Conservation (phyloP, 2,113 vertebrate species). For the Tetrao urogallus region DNA sequence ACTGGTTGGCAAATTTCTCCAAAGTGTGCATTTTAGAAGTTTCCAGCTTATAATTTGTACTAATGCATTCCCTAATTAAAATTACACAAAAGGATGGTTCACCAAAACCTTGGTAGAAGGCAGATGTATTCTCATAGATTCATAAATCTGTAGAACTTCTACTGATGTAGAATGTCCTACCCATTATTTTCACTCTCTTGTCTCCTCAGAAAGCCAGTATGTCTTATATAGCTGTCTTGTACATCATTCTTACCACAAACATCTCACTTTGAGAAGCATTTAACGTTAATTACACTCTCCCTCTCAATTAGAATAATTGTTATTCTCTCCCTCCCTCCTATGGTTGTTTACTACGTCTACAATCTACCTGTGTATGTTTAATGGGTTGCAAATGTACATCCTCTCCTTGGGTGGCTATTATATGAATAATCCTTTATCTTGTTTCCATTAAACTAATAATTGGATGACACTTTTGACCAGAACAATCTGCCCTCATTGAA, state of each 20-base stretch:
- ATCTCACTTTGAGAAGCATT: slow-evolving; percentile 20
- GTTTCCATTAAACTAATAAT: slow-evolving; percentile 45
- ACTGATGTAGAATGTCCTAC: background rate
- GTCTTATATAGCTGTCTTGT: background rate
- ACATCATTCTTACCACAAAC: slow-evolving; percentile 1
- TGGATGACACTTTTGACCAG: slow-evolving; percentile 18
- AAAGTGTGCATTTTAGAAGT: background rate
- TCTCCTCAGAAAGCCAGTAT: background rate
- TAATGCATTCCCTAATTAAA: background rate
- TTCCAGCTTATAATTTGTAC: background rate
- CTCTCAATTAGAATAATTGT: slow-evolving; percentile 78
- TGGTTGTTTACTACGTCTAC: slow-evolving; percentile 74
- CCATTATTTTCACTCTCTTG: background rate
- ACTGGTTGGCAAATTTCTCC: background rate
- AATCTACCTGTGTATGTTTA: slow-evolving; percentile 69
- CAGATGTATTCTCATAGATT: background rate
- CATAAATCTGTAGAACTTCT: background rate
- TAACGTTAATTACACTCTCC: slow-evolving; percentile 65
- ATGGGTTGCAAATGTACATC: slow-evolving; percentile 53
- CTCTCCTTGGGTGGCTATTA: slow-evolving; percentile 46
- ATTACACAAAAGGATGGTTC: background rate
- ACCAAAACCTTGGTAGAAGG: background rate
- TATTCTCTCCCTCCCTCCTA: slow-evolving; percentile 69
- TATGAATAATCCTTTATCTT: slow-evolving; percentile 55
- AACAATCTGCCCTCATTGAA: slow-evolving; percentile 54